Conservation (phyloP, 2,797 vertebrate genomes). For the Leptoclinus maculatus region DNA sequence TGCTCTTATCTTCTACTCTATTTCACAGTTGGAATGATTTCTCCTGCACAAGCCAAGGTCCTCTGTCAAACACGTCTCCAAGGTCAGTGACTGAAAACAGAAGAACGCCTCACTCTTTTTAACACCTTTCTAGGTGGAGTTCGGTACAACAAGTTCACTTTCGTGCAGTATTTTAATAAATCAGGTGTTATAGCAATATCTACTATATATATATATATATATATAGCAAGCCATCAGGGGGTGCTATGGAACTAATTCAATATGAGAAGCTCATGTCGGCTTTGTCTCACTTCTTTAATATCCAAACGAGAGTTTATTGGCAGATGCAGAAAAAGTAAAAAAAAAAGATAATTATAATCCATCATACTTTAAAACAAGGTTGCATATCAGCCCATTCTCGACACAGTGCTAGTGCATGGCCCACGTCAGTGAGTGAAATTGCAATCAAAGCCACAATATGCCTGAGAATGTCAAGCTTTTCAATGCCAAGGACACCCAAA, state of each 20-base stretch:
- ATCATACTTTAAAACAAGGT: not conserved
- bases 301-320: not conserved
- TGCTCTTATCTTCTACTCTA: conserved; percentile 46
- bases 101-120: not conserved
- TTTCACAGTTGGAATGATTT: conserved; percentile 36
- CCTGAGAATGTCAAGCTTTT: conserved; percentile 17
- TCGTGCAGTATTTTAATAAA: not conserved
- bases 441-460: conserved; percentile 18
- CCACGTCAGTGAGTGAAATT: not conserved
- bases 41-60: not conserved
- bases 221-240: not conserved
- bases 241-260: not conserved
- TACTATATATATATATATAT: not conserved
- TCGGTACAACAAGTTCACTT: not conserved
- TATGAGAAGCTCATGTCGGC: not conserved
- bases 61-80: conserved; percentile 5
- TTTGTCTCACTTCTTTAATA: not conserved
- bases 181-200: not conserved
- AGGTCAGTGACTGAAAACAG: conserved; percentile 15
- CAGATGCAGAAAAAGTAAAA: not conserved
- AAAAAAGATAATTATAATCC: not conserved
- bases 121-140: not conserved
- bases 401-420: not conserved
- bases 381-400: not conserved
- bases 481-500: conserved; percentile 35